Percentiles rank a stretch among this genome's conserved stretches.
These are phyloP conservation scores for Heliconius himera DNA, from an alignment of 1,140 invertebrate genomes.

Conservation along the genomic window DNA sequence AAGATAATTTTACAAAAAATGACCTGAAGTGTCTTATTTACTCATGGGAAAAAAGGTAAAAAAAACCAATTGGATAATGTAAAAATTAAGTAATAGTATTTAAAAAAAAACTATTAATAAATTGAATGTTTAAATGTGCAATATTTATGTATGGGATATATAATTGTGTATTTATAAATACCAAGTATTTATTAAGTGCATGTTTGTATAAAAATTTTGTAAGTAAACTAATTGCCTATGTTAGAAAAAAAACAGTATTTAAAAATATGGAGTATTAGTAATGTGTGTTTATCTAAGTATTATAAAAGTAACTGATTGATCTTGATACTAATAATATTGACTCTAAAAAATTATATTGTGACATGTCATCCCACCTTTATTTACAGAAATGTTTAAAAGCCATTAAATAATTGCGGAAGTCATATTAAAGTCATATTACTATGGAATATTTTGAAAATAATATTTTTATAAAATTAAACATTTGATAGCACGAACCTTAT, in stretches of 20 bases:
- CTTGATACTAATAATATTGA: constrained; percentile 8
- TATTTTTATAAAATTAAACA: too few species aligned
- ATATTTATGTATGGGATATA: constrained; percentile 28
- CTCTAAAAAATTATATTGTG: not conserved
- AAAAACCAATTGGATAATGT: not conserved
- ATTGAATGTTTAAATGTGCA: constrained; percentile 26
- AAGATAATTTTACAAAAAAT: constrained; percentile 26
- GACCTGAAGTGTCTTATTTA: constrained; percentile 31
- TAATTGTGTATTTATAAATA: constrained; percentile 22
- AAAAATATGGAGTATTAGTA: constrained; percentile 23
- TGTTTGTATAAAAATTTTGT: constrained; percentile 28
- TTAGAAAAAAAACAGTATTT: constrained; percentile 27
- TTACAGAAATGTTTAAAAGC: not conserved
- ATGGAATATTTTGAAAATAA: too few species aligned
- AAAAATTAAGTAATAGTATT: constrained; percentile 3
- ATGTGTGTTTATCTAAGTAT: not conserved
- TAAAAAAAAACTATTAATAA: constrained; percentile 11
- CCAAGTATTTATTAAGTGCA: constrained; percentile 20
- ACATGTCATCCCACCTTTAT: not conserved
- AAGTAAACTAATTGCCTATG: constrained; percentile 17
- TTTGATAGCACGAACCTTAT: too few species aligned
- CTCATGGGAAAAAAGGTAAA: not conserved
- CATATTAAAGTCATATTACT: too few species aligned
- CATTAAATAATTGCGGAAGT: not conserved
- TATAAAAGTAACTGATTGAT: constrained; percentile 7